Base-by-base conservation (phyloP, 2,797 vertebrate species). In the Erpetoichthys calabaricus region DNA sequence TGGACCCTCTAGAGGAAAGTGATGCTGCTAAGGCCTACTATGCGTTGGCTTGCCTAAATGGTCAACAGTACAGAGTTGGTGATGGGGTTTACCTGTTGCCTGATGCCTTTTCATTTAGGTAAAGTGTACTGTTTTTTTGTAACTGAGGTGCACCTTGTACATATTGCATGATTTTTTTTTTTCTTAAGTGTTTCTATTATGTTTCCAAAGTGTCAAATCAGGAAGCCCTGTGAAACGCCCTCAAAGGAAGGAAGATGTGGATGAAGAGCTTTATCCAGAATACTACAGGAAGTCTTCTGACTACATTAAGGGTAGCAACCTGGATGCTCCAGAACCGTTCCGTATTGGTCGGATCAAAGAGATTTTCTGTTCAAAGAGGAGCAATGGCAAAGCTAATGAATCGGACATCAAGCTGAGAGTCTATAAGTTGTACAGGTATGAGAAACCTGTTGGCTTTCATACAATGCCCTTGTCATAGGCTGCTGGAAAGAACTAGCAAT, bases 221-320 rank as follows among this genome's bases (percentile, higher is more conserved):
- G 82, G 86, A 4, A 96, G 91, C 67, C 94, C 95, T 0, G 72
- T 86, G 67, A 97, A 97, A 63, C 79, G 94, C 4, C 81, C 90
- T 1, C 84, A 87, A 8, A 81, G 84, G 56, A 98, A 94, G 65
- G 92, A 97, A 3, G 88, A 93, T 0, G 90, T 92, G 65, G 90
- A 98, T 1, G 94, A 98, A 62, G 92, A 92, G 6, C 73, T 97
- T 58, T 90, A 97, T 64, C 93, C 95, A 0, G 95, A 98, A 67
- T 92, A 98, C 63, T 98, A 98, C 79, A 84, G 95, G 3, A 98
- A 98, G 46, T 95, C 87, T 8, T 97, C 95, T 0, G 95, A 98
- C 67, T 98, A 98, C 74, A 98, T 98, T 65, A 98, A 98, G 65
- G 95, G 95, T 4, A 97, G 94, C 68, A 98, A 98, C 79, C 72